phyloP scores from a whole-genome alignment of 2,888 invertebrate genomes.

The Pristionchus mayeri region DNA sequence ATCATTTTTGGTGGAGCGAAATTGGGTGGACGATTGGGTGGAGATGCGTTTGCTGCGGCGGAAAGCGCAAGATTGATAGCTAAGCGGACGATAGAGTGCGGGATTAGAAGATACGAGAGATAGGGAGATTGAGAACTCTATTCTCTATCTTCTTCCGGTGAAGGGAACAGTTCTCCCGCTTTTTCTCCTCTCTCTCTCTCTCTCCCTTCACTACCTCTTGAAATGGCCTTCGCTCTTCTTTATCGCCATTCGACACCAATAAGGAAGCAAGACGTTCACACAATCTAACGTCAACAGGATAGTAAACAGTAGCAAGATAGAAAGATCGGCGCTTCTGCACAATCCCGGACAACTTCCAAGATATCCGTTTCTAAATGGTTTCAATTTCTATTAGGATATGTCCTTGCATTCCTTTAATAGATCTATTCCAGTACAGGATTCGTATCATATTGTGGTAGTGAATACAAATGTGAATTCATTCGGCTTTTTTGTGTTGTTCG shows the following conservation, averaged over 20 bases:
- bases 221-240: too few species aligned
- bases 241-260: slow-evolving; percentile 4
- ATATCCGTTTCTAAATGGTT: too few species aligned
- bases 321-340: too few species aligned
- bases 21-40: not conserved
- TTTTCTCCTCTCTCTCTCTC: not conserved
- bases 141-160: slow-evolving; percentile 26
- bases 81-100: not conserved
- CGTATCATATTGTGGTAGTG: too few species aligned
- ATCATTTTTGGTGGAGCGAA: not conserved
- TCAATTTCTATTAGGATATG: too few species aligned
- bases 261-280: slow-evolving; percentile 21
- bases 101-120: not conserved
- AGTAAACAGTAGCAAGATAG: not conserved
- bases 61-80: not conserved
- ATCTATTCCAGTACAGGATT: not conserved
- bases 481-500: too few species aligned
- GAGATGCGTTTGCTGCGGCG: not conserved
- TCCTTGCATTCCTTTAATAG: not conserved
- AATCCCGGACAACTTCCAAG: too few species aligned
- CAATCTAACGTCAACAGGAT: not conserved
- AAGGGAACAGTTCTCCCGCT: not conserved
- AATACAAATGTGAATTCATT: too few species aligned
- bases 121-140: slow-evolving; percentile 10
- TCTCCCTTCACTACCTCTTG: slow-evolving; percentile 20